phyloP scores from a whole-genome alignment of 2,888 invertebrate species.

The Dorcus hopei region DNA sequence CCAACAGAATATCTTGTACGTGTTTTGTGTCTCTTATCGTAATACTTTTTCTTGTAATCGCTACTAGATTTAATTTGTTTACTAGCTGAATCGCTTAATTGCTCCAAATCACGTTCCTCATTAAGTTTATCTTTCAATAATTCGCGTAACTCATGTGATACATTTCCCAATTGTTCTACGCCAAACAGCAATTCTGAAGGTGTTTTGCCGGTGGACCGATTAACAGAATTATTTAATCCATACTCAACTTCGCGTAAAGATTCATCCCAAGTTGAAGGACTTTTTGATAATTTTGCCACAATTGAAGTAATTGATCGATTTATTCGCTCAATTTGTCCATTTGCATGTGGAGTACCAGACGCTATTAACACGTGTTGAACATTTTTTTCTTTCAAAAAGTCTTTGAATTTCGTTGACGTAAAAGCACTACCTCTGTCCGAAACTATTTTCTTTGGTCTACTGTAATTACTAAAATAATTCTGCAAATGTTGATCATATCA shows the following conservation, averaged over 20 bases:
- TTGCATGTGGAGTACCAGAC: constrained; percentile 21
- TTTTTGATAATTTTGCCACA: no score
- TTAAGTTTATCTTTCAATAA: constrained; percentile 1
- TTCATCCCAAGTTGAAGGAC: no score
- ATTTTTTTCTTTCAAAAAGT: neutral
- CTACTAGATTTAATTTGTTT: constrained; percentile 6
- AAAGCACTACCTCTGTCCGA: constrained; percentile 5
- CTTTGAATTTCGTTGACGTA: constrained; percentile 1
- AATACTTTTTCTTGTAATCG: constrained; percentile 7
- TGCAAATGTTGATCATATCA: neutral
- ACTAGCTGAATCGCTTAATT: neutral
- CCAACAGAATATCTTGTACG: constrained; percentile 17
- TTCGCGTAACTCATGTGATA: constrained; percentile 17
- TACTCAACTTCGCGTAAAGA: no score
- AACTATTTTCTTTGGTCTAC: neutral
- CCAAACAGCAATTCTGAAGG: constrained; percentile 33
- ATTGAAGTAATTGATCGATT: constrained; percentile 17
- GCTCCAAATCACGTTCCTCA: constrained; percentile 17
- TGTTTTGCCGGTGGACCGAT: constrained; percentile 28
- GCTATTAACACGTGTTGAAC: neutral
- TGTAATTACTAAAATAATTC: constrained; percentile 2
- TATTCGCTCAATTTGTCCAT: constrained; percentile 33
- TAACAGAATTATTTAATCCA: neutral
- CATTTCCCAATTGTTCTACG: constrained; percentile 27
- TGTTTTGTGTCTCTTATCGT: constrained; percentile 20